Conservation (phyloP, 2,113 vertebrate species). For the Ciconia stormi region DNA sequence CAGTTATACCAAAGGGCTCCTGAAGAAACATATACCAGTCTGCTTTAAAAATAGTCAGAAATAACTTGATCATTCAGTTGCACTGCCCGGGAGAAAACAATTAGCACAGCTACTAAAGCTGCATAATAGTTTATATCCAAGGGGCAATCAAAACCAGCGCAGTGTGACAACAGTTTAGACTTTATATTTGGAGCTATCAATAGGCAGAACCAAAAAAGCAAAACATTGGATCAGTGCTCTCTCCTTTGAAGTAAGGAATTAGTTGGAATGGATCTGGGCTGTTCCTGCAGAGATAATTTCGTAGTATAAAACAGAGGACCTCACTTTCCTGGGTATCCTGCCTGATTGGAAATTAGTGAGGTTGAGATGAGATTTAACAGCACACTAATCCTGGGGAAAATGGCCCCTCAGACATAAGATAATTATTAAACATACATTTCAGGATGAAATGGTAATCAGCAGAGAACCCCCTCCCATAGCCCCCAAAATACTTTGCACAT, state of each 20-base stretch:
- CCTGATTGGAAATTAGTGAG: background rate
- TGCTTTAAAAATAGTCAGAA: background rate
- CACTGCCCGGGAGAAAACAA: background rate
- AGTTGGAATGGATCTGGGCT: background rate
- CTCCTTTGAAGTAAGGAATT: background rate
- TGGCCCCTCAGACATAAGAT: background rate
- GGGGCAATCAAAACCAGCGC: background rate
- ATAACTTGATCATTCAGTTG: background rate
- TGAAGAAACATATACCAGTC: background rate
- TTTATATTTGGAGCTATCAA: background rate
- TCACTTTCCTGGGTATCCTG: background rate
- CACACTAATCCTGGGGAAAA: background rate
- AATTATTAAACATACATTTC: background rate
- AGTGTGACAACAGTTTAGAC: background rate
- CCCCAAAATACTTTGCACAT: background rate
- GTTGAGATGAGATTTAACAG: background rate
- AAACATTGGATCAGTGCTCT: background rate
- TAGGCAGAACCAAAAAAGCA: background rate
- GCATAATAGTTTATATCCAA: background rate
- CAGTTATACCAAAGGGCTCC: background rate
- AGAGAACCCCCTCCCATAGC: background rate
- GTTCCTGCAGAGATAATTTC: background rate
- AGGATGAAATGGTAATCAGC: background rate
- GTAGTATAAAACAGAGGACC: background rate
- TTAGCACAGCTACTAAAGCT: background rate